These are phyloP conservation scores for Gallinago solitaria DNA, from an alignment of 2,797 vertebrate genomes.

Conservation along the genomic window DNA sequence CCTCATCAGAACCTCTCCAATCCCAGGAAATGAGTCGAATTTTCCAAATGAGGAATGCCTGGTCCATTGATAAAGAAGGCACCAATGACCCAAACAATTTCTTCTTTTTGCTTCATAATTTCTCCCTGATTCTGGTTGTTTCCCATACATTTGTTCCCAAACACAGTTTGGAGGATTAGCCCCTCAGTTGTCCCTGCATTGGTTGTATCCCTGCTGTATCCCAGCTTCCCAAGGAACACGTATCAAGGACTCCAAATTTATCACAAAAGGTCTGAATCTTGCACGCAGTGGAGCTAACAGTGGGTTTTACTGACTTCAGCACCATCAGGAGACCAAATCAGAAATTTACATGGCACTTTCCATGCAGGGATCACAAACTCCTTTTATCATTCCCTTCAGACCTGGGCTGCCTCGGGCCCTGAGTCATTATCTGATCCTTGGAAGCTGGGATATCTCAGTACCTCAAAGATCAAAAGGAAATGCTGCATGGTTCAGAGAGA, in stretches of 20 bases:
- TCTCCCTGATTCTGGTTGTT: neutral
- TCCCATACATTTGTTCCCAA: neutral
- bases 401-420: neutral
- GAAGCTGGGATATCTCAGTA: neutral
- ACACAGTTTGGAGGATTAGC: neutral
- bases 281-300: neutral
- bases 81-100: neutral
- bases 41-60: neutral
- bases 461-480: constrained; percentile 28
- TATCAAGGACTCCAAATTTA: neutral
- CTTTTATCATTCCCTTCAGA: constrained; percentile 12
- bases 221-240: neutral
- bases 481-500: neutral
- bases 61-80: neutral
- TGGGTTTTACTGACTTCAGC: neutral
- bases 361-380: neutral
- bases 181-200: neutral
- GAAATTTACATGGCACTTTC: neutral
- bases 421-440: neutral
- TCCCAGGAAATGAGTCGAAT: neutral
- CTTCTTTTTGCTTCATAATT: neutral
- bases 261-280: neutral
- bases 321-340: neutral
- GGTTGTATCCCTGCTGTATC: neutral
- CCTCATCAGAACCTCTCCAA: neutral